Evolutionary conservation across 1,140 invertebrate genomes (phyloP).

Genomic region (Harlomillsia oculata): DNA sequence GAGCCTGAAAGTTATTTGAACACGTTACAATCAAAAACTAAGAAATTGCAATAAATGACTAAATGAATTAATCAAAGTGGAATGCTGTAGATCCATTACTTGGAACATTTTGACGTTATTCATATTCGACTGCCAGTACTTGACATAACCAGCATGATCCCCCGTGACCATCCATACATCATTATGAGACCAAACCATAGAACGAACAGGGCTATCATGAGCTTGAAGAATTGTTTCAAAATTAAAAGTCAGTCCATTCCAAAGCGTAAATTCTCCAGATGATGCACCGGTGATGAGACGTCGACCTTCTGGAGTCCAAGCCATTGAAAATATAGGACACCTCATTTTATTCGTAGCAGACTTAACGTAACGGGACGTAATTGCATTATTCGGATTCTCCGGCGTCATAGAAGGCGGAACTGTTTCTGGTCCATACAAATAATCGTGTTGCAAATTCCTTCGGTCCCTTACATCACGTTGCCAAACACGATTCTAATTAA

Average conservation of each 20-base stretch:
- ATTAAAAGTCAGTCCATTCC: constrained; percentile 99
- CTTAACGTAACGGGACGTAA: constrained; percentile 92
- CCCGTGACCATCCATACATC: constrained; percentile 99
- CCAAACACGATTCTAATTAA: constrained; percentile 73
- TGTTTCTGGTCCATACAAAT: constrained; percentile 51
- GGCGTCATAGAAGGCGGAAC: constrained; percentile 44
- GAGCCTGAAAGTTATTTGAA: constrained; percentile 51
- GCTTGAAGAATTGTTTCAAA: constrained; percentile 99
- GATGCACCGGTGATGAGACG: constrained; percentile 95
- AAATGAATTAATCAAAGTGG: neutral
- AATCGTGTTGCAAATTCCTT: constrained; percentile 78
- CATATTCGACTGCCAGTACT: constrained; percentile 99
- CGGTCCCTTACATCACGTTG: constrained; percentile 81
- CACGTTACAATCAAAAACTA: neutral
- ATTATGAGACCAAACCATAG: constrained; percentile 99
- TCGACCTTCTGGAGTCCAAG: constrained; percentile 98
- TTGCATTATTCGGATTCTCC: constrained; percentile 88
- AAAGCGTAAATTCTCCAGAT: constrained; percentile 97
- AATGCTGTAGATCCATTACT: constrained; percentile 30
- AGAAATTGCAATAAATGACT: neutral
- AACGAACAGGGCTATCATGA: constrained; percentile 92
- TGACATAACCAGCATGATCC: constrained; percentile 96
- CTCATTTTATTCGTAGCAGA: constrained; percentile 99
- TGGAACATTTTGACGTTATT: constrained; percentile 99
- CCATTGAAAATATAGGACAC: constrained; percentile 96